Evolutionary conservation across 2,888 invertebrate species (phyloP), one percentile per base, ranked within the genome.

Genomic region (Brachylomia viminalis): DNA sequence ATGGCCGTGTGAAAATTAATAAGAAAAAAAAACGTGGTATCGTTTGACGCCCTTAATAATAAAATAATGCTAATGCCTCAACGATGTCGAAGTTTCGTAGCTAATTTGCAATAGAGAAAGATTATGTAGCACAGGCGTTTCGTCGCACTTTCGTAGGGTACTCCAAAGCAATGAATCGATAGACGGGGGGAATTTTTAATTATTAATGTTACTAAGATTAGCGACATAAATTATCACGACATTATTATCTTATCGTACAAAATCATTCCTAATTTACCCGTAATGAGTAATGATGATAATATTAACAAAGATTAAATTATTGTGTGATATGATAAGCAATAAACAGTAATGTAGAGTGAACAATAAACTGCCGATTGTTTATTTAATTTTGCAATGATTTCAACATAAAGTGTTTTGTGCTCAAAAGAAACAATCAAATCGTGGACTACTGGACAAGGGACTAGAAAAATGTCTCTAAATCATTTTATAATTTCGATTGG

Each of bases 191-290:
- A 27, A 42, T 23, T 64, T 71, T 49, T 27, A 13, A 30, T 20
- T 1, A 8, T 30, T 4, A 38, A 64, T 58, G 17, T 20, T 56
- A 67, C 62, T 15, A 27, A 72, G 52, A 17, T 42, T 47, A 49
- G 23, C 27, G 42, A 33, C 66, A 38, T 62, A 42, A 30, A 75
- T 62, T 56, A 74, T 61, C 47, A 38, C n/a, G 68, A 73, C 77
- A 77, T 49, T 58, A 70, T 59, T 62, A 74, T 64, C 90, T 84
- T 88, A 91, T 92, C 91, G 69, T 73, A 81, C 77, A 88, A 93
- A 93, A 94, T 93, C 93, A 88, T 86, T 87, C 83, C 87, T 15
- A 87, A 79, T 90, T 88, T 82, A 85, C 85, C 83, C 85, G 85
- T 87, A 91, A 90, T 90, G 89, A 90, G 87, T 87, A 84, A 84